Evolutionary conservation across 2,113 vertebrate species (phyloP).

Genomic region (Cichladusa arquata): DNA sequence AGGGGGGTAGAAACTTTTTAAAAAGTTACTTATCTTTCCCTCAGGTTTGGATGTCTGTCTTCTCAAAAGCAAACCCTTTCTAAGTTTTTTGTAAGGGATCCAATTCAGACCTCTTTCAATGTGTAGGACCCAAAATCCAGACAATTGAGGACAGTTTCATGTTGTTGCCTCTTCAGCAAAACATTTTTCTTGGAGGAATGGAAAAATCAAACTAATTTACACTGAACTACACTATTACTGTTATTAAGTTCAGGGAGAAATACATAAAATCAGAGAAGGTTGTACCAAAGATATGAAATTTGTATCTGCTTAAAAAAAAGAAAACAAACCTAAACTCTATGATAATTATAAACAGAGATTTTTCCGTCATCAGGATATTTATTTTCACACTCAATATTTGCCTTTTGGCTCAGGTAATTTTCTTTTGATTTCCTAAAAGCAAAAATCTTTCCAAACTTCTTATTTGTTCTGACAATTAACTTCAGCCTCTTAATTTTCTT

Average conservation of each 20-base stretch:
- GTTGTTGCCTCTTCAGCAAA: not conserved
- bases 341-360: not conserved
- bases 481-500: constrained; percentile 21
- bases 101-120: not conserved
- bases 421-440: not conserved
- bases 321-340: not conserved
- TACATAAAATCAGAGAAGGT: not conserved
- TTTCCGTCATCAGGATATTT: not conserved
- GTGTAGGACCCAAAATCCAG: not conserved
- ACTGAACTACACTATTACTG: not conserved
- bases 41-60: not conserved
- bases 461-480: constrained; percentile 16
- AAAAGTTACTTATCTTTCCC: not conserved
- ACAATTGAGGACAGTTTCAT: not conserved
- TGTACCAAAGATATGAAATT: not conserved
- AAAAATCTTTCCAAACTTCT: constrained; percentile 5
- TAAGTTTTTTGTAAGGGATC: not conserved
- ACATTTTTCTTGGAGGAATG: not conserved
- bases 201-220: not conserved
- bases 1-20: not conserved
- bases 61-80: not conserved
- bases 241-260: not conserved
- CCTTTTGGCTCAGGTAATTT: constrained; percentile 9
- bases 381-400: not conserved
- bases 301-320: not conserved